Conservation (phyloP, 2,113 vertebrate species). For the Mustela nigripes region DNA sequence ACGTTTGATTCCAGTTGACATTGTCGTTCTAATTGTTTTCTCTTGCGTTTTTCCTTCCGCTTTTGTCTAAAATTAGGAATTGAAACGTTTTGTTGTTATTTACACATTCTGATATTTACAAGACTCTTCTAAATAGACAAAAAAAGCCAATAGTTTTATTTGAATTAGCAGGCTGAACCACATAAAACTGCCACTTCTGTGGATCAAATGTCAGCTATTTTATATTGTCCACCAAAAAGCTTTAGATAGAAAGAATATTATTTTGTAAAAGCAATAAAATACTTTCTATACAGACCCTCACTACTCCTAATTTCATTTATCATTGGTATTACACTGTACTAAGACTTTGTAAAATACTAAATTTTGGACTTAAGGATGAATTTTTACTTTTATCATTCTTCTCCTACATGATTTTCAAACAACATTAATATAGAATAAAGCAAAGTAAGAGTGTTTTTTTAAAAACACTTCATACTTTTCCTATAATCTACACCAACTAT, state of each 20-base stretch:
- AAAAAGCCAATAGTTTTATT: slow-evolving; percentile 28
- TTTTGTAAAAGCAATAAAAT: slow-evolving; percentile 20
- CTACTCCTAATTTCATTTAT: slow-evolving; percentile 24
- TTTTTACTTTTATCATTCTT: slow-evolving; percentile 49
- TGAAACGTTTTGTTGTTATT: slow-evolving; percentile 36
- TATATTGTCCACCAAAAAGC: not conserved
- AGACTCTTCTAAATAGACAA: slow-evolving; percentile 47
- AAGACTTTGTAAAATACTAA: not conserved
- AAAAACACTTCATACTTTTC: not conserved
- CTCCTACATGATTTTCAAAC: not conserved
- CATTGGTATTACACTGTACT: not conserved
- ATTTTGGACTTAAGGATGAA: not conserved
- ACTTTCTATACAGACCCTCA: not conserved
- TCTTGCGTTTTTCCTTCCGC: slow-evolving; percentile 95
- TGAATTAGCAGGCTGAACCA: not conserved
- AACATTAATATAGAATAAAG: not conserved
- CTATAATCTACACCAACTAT: slow-evolving; percentile 12
- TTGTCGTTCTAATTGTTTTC: slow-evolving; percentile 93
- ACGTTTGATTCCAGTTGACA: slow-evolving; percentile 82
- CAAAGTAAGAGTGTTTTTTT: not conserved
- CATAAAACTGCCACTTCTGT: not conserved
- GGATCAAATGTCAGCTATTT: slow-evolving; percentile 24
- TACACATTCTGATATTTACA: slow-evolving; percentile 31
- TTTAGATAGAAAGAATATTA: not conserved
- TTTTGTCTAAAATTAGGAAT: slow-evolving; percentile 89